These are phyloP conservation scores for Rhinoptilus africanus DNA, from an alignment of 2,113 vertebrate species.

Conservation along the genomic window DNA sequence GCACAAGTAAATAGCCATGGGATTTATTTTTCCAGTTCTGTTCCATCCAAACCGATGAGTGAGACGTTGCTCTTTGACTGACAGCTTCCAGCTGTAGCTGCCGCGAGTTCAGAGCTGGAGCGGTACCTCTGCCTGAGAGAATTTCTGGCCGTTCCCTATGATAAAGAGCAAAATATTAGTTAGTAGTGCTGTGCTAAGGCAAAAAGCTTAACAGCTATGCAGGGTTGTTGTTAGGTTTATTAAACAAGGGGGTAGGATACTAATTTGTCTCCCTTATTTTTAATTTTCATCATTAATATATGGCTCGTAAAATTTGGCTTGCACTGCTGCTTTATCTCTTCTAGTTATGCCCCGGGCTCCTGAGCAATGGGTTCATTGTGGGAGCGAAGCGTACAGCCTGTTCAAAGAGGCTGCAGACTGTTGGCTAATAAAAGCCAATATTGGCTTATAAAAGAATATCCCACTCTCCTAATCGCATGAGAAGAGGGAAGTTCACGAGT, in stretches of 20 bases:
- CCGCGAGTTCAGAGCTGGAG: background rate
- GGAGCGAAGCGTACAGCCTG: background rate
- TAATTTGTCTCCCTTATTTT: constrained; percentile 41
- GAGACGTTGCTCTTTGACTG: background rate
- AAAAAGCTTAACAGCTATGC: background rate
- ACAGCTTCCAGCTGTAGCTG: background rate
- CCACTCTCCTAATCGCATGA: background rate
- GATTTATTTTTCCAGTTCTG: background rate
- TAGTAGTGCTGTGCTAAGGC: background rate
- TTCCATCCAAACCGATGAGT: background rate
- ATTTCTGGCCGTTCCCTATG: background rate
- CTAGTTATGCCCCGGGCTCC: background rate
- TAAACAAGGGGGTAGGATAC: background rate
- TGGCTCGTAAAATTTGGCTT: background rate
- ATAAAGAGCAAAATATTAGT: background rate
- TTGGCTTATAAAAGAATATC: background rate
- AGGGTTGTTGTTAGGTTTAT: background rate
- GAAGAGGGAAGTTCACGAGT: rapidly evolving
- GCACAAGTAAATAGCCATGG: background rate
- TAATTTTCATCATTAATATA: constrained; percentile 46
- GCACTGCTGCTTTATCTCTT: background rate
- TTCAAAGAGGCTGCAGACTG: background rate
- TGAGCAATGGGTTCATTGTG: rapidly evolving
- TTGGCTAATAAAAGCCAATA: background rate
- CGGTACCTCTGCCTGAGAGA: background rate